Conservation (phyloP, 2,888 invertebrate species). For the Nebria brevicollis region DNA sequence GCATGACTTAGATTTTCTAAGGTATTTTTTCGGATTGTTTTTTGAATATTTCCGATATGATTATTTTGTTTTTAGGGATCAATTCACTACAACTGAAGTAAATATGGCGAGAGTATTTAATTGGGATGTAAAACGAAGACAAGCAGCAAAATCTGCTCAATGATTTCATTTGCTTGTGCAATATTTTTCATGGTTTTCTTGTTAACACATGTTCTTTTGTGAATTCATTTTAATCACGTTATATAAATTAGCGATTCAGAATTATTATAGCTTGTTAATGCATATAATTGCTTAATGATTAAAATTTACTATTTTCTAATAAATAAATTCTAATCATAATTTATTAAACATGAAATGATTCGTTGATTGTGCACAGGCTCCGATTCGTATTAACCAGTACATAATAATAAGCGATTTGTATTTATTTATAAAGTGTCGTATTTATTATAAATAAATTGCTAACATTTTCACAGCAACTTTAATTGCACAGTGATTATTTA, state of each 20-base stretch:
- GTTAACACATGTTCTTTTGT: neutral
- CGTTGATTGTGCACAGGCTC: neutral
- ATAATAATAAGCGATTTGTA: conserved; percentile 18
- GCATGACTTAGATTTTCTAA: conserved; percentile 92
- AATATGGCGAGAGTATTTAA: conserved; percentile 99
- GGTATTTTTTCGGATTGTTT: conserved; percentile 62
- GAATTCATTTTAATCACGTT: neutral
- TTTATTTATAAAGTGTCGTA: conserved; percentile 46
- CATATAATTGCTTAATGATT: neutral
- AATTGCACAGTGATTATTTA: conserved; percentile 19
- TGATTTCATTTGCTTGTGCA: conserved; percentile 12
- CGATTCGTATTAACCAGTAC: neutral
- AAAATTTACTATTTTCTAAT: neutral
- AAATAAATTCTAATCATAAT: too few relatives aligned
- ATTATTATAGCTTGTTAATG: neutral
- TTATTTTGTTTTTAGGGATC: conserved; percentile 77
- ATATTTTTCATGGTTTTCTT: neutral
- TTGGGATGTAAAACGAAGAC: conserved; percentile 95
- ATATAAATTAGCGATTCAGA: neutral
- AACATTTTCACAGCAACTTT: conserved; percentile 41
- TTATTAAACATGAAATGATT: too few relatives aligned
- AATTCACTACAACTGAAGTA: conserved; percentile 97
- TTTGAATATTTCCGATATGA: too few relatives aligned
- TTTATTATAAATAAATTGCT: conserved; percentile 46
- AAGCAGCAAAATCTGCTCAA: conserved; percentile 71